phyloP scores from a whole-genome alignment of 1,140 invertebrate genomes.

The Tetragnatha versicolor region DNA sequence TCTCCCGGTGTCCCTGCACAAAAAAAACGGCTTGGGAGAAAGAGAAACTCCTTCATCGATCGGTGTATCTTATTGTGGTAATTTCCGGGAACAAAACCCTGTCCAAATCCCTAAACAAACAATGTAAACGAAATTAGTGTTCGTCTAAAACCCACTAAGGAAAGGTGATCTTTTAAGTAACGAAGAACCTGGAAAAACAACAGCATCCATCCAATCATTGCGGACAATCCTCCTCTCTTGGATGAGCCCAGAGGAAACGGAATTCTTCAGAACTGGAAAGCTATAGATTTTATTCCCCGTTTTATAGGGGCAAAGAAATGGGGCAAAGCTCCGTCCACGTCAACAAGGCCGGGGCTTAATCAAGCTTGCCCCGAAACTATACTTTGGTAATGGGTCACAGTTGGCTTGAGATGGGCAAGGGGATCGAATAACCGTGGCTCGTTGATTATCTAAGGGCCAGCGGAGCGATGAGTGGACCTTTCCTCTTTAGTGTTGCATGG shows the following conservation, averaged over 20 bases:
- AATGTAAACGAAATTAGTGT: conserved; percentile 44
- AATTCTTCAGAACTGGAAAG: conserved; percentile 21
- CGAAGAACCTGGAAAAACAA: conserved; percentile 10
- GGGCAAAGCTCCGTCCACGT: background rate
- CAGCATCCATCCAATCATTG: conserved; percentile 32
- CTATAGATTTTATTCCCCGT: conserved; percentile 16
- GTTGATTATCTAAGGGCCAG: conserved; percentile 28
- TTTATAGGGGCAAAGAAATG: background rate
- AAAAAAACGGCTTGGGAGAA: background rate
- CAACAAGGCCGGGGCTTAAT: conserved; percentile 13
- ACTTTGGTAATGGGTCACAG: conserved; percentile 37
- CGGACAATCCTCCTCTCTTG: conserved; percentile 6
- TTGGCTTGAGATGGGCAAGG: conserved; percentile 19
- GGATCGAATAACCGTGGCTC: conserved; percentile 30
- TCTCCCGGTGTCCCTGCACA: background rate
- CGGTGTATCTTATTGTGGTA: conserved; percentile 17
- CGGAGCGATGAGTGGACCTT: conserved; percentile 14
- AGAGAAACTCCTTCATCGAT: background rate
- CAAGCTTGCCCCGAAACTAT: conserved; percentile 17
- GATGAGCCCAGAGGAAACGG: conserved; percentile 10
- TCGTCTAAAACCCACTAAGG: conserved; percentile 24
- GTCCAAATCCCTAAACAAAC: conserved; percentile 34
- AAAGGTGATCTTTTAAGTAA: conserved; percentile 42
- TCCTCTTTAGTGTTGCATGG: conserved; percentile 9
- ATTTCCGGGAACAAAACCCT: conserved; percentile 13